These are phyloP conservation scores for Vombatus ursinus DNA, from an alignment of 2,113 vertebrate genomes.

Conservation along the genomic window DNA sequence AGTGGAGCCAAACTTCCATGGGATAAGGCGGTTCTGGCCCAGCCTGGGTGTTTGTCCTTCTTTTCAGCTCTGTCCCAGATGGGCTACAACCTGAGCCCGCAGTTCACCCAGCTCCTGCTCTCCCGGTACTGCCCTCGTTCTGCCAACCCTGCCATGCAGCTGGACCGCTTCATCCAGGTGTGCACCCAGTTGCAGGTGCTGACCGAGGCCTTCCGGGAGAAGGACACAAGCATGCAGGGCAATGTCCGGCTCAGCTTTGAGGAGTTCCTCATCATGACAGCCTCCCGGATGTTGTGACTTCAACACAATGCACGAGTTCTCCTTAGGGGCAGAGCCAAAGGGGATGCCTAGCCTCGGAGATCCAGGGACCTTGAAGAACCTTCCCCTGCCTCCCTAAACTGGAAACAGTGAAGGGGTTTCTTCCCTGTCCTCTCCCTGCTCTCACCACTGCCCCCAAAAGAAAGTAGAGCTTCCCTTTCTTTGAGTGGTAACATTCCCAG, in stretches of 20 bases:
- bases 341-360: background rate
- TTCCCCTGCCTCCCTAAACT: background rate
- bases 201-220: slow-evolving; percentile 93
- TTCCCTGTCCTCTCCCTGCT: slow-evolving; percentile 20
- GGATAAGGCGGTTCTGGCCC: accelerated
- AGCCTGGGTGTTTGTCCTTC: background rate
- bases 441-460: slow-evolving; percentile 38
- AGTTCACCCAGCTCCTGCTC: slow-evolving; percentile 92
- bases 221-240: slow-evolving; percentile 88
- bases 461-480: slow-evolving; percentile 48
- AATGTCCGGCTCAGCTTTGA: slow-evolving; percentile 91
- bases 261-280: slow-evolving; percentile 92
- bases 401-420: slow-evolving; percentile 22
- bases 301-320: background rate
- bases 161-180: slow-evolving; percentile 97
- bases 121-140: slow-evolving; percentile 78
- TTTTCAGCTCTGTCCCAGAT: slow-evolving; percentile 92
- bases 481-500: slow-evolving; percentile 7
- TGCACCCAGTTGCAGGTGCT: slow-evolving; percentile 94
- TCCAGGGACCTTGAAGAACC: slow-evolving; percentile 9
- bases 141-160: slow-evolving; percentile 86
- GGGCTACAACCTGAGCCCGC: slow-evolving; percentile 96
- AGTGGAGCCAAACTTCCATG: background rate
- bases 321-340: background rate
- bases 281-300: slow-evolving; percentile 90